Conservation (phyloP, 1,140 invertebrate species). For the Polypedilum vanderplanki region DNA sequence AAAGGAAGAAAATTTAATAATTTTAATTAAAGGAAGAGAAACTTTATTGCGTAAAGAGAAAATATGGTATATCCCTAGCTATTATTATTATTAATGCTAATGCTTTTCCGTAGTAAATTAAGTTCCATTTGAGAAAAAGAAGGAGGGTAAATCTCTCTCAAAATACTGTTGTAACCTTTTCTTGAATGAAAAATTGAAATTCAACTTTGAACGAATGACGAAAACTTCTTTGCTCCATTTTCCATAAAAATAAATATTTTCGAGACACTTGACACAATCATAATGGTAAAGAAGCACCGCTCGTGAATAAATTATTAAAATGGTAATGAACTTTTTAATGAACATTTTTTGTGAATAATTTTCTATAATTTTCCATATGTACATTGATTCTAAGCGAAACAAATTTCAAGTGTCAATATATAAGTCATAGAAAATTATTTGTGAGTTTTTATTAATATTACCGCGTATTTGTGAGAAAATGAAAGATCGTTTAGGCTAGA, state of each 20-base stretch:
- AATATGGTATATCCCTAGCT: no score
- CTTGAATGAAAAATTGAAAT: neutral
- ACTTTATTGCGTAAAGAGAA: neutral
- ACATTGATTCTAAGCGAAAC: no score
- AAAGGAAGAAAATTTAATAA: neutral
- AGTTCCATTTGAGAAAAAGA: no score
- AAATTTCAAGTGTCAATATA: no score
- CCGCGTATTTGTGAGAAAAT: no score
- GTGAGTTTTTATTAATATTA: no score
- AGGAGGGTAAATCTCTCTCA: no score
- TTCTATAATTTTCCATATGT: neutral
- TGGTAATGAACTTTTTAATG: constrained; percentile 9
- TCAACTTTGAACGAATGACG: neutral
- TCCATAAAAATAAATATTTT: neutral
- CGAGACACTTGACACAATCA: neutral
- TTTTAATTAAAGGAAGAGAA: constrained; percentile 2
- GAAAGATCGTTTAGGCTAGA: no score
- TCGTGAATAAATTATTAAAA: neutral
- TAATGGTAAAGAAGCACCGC: neutral
- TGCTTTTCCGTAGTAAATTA: no score
- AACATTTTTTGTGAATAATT: neutral
- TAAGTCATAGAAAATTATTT: no score
- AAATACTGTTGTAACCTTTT: no score
- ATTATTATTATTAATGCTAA: no score
- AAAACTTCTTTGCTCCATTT: neutral